Percentiles rank a stretch among this genome's conserved stretches.
Evolutionary conservation across 2,888 invertebrate genomes (phyloP).

Genomic region (Andrena minutula): DNA sequence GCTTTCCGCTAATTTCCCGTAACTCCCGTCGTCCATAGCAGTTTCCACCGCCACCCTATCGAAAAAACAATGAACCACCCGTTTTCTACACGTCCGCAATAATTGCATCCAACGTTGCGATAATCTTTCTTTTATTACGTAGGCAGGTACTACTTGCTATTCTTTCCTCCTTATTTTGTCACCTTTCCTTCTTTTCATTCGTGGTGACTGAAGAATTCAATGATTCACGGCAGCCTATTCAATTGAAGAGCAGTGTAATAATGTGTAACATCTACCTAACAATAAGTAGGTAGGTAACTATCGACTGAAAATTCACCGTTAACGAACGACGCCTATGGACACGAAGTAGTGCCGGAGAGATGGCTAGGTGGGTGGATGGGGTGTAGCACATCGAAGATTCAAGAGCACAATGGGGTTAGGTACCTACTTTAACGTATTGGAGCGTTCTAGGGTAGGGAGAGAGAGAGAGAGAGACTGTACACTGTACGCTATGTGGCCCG

Average conservation of each 20-base stretch:
- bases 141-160: background rate
- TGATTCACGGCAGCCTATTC: no score
- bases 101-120: background rate
- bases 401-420: constrained; percentile 79
- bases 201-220: no score
- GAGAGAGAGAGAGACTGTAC: background rate
- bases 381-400: constrained; percentile 71
- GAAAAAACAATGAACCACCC: constrained; percentile 2
- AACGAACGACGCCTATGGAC: background rate
- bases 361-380: constrained; percentile 47
- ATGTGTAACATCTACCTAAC: background rate
- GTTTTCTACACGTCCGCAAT: background rate
- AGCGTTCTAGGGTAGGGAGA: constrained; percentile 63
- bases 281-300: background rate
- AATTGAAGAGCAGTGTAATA: background rate
- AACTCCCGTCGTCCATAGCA: constrained; percentile 59
- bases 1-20: constrained; percentile 79
- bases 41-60: constrained; percentile 35
- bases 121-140: background rate
- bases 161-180: no score
- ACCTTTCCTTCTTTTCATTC: no score
- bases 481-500: constrained; percentile 71
- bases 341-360: constrained; percentile 5
- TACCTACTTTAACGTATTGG: constrained; percentile 76
- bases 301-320: background rate